Evolutionary conservation across 2,888 invertebrate genomes (phyloP).

Genomic region (Agapetus fuscipes): DNA sequence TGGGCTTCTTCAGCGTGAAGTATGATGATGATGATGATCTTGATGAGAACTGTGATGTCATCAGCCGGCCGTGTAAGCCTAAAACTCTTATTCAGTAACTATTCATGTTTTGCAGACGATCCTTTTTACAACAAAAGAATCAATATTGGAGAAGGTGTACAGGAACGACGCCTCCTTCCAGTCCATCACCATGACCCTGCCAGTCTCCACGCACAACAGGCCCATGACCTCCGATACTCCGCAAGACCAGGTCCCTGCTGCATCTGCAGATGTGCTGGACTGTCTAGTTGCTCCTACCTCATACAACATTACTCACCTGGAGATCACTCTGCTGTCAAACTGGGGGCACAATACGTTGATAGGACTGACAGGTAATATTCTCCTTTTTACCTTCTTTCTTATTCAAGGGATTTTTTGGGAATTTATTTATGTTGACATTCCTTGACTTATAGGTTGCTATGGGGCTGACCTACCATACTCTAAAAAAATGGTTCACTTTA

Average conservation of each 20-base stretch:
- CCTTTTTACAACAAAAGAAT: conserved; percentile 68
- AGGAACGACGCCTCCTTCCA: conserved; percentile 39
- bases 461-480: too few species aligned
- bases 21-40: too few species aligned
- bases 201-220: conserved; percentile 42
- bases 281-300: conserved; percentile 25
- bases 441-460: too few species aligned
- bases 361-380: conserved; percentile 44
- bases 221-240: conserved; percentile 50
- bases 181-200: conserved; percentile 31
- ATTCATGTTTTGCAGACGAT: conserved; percentile 57
- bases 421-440: too few species aligned
- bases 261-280: conserved; percentile 25
- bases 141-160: conserved; percentile 55
- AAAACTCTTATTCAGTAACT: not conserved
- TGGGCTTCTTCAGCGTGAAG: not conserved
- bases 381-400: not conserved
- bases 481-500: too few species aligned
- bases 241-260: conserved; percentile 28
- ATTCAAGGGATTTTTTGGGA: not conserved
- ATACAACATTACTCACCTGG: conserved; percentile 21
- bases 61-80: not conserved
- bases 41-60: not conserved
- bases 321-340: conserved; percentile 49
- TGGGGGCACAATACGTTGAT: conserved; percentile 54